Evolutionary conservation across 2,888 invertebrate genomes (phyloP), one percentile per base, ranked within the genome.

Genomic region (Meghimatium bilineatum): DNA sequence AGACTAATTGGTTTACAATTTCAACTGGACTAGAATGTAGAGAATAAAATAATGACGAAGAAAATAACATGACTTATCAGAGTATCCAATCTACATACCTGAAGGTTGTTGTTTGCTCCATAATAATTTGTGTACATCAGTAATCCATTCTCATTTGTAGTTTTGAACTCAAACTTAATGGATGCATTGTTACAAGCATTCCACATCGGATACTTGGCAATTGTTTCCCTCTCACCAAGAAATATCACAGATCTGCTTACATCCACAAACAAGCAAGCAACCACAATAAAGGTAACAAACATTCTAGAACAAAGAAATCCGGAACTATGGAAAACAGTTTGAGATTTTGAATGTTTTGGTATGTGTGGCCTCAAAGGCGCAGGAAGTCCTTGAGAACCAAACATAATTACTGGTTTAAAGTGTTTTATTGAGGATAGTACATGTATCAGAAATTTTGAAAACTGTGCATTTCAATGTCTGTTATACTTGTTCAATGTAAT

Each of bases 121-220:
- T 97, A 98, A 93, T 99, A 98, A 93, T 99, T 98, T 23, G 98
- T 97, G 93, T 99, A 99, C 90, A 99, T 94, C 56, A 92, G 86
- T n/a, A 92, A 74, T 8, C 90, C 90, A 32, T 89, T 85, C 0
- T 83, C 44, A 72, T 86, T 77, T n/a, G 49, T 76, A 26, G 82
- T 84, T 82, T 88, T 89, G 87, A 93, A 93, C 80, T 93, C 92
- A 85, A 93, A 93, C 84, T 89, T 90, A 29, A 93, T 81, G 12
- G 91, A 89, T 26, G 91, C 90, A 85, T 93, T 92, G 20, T 85
- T 87, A 82, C 93, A 93, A 2, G 91, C 92, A 87, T 92, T 89
- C 93, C 93, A 93, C 86, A 89, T 89, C 3, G 93, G 92, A 86
- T 88, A 93, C 38, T 87, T 87, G 26, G 92, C 92, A 85, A 90